Evolutionary conservation across 2,113 vertebrate genomes (phyloP), one percentile per base, ranked within the genome.

Genomic region (Oryzias celebensis): DNA sequence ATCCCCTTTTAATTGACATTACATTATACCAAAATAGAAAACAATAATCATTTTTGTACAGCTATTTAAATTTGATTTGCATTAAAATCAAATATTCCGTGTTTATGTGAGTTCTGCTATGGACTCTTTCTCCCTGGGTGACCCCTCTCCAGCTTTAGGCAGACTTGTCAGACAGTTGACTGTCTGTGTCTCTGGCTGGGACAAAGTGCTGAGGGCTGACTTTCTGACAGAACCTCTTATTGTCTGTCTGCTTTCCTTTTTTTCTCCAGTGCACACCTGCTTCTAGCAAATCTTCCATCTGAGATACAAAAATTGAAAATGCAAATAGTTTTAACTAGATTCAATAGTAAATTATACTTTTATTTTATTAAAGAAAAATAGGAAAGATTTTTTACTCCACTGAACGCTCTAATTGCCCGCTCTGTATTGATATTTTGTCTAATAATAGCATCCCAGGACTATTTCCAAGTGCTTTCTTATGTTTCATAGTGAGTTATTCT

Each of bases 151-250:
- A 50, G 67, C 70, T 74, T 62, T 12, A 63, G 69, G 63, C 76
- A 53, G 45, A n/a, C 54, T 54, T 41, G 59, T 69, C 75, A 77
- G 81, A 77, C 69, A 58, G 23, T 54, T 0, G 31, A 31, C 68
- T 78, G 63, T 76, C 65, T 71, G 7, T 73, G 55, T 68, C 58
- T 67, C 46, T 68, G 78, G 82, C 78, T 82, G 73, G 73, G 56
- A 77, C 64, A 60, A 45, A 28, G 66, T 8, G 54, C 79, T 71
- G n/a, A 53, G 14, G 61, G 71, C 62, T 55, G 57, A 61, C 42
- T 57, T 17, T 71, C 47, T 48, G 47, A 48, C 52, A 53, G 43
- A 41, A 53, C 41, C 26, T 36, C 14, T 17, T 55, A 41, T 4
- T 5, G 4, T 46, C 49, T 31, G 23, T 16, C 36, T 46, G 26